Base-by-base conservation (phyloP, 2,113 vertebrate species). In the Cryptotis parvus region DNA sequence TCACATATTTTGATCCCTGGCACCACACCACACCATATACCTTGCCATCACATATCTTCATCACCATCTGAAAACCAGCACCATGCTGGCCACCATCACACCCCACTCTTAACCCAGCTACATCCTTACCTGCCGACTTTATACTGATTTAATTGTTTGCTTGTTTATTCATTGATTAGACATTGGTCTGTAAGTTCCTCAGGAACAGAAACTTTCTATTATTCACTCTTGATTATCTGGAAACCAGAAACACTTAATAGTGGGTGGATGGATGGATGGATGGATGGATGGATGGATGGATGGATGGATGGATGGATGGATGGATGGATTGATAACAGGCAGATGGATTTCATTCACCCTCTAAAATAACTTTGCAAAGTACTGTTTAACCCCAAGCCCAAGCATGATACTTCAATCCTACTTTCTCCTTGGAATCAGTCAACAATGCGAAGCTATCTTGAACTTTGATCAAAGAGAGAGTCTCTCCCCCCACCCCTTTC, bases 361-460 rank as follows among this genome's bases (percentile, higher is more conserved):
- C 79, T 89, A 66, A 94, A 87, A 37, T 24, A 78, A 35, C 24
- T 74, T 86, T 94, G 69, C 20, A 77, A 87, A 90, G 24, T 6
- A 75, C 39, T 7, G 18, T 10, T 69, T 55, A 82, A 37, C 37
- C 27, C 33, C 45, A 76, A 49, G 39, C 81, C 63, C 41, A 0
- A 24, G 20, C 39, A 82, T 1, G 6, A 3, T 79, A 63, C 61
- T 49, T 69, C 20, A 35, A 55, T 37, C 7, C 43, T 14, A 1
- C 1, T 0, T 4, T 58, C 58, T 83, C 72, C 33, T 37, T n/a
- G 37, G 33, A 9, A 49, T 7, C 88, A 37, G 8, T 33, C 12
- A 16, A 52, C 61, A 18, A 58, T 18, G 16, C 22, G 24, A 58
- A 58, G 18, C 55, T 24, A 5, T 2, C 27, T 20, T 24, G 35